A percentile compares a stretch with the other conserved stretches of the same genome.
Evolutionary conservation across 2,888 invertebrate genomes (phyloP).

Genomic region (Rotaria socialis): DNA sequence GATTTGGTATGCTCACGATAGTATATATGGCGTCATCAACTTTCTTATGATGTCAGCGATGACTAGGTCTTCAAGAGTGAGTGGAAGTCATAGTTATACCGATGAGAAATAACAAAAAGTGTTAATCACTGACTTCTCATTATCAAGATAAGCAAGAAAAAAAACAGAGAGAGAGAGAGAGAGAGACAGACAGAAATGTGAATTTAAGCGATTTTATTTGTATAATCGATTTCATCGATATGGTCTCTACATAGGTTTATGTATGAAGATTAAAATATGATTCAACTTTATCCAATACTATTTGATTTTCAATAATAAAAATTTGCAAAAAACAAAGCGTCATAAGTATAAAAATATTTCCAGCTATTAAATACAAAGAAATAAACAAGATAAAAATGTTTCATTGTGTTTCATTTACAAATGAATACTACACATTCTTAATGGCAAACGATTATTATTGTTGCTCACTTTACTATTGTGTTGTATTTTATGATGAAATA

Average conservation of each 20-base stretch:
- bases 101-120: background rate
- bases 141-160: background rate
- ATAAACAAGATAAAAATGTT: background rate
- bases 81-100: constrained; percentile 17
- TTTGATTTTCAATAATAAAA: background rate
- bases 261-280: background rate
- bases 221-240: background rate
- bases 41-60: constrained; percentile 9
- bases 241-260: background rate
- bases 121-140: background rate
- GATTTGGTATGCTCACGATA: background rate
- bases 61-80: constrained; percentile 19
- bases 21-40: constrained; percentile 11
- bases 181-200: background rate
- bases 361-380: background rate
- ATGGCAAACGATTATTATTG: constrained; percentile 14
- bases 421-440: background rate
- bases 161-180: background rate
- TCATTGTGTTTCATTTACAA: background rate
- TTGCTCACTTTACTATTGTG: constrained; percentile 5
- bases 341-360: background rate
- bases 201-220: background rate
- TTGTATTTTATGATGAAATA: background rate
- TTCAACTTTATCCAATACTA: background rate
- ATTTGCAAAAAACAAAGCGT: background rate